These are phyloP conservation scores for Meteorus sp. DNA, from an alignment of 1,140 invertebrate genomes.

Conservation along the genomic window DNA sequence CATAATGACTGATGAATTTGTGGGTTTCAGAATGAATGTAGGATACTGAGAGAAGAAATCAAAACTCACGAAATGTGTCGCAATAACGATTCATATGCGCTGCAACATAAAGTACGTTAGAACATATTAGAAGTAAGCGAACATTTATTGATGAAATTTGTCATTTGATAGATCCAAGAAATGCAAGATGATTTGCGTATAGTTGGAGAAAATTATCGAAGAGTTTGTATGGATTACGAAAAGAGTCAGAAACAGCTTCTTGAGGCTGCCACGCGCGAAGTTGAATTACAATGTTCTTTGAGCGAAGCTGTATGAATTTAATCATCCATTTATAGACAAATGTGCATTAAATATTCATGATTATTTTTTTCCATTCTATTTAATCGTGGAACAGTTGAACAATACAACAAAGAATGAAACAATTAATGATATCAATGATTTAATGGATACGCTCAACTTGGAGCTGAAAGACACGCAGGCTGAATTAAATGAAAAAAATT, in stretches of 20 bases:
- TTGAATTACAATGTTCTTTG: conserved; percentile 35
- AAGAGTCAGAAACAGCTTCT: conserved; percentile 37
- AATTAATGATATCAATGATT: conserved; percentile 24
- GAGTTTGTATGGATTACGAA: conserved; percentile 34
- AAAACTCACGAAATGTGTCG: no score
- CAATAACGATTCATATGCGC: no score
- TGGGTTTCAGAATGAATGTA: no score
- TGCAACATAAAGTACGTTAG: no score
- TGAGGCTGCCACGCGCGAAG: conserved; percentile 33
- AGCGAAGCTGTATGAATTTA: conserved; percentile 32
- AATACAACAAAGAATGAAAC: conserved; percentile 23
- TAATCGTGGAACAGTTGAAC: conserved; percentile 29
- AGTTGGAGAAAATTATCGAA: conserved; percentile 36
- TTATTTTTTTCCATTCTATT: no score
- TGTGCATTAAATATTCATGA: conserved; percentile 10
- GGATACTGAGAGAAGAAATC: no score
- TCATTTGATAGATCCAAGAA: conserved; percentile 33
- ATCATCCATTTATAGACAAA: conserved; percentile 1
- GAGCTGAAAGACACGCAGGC: conserved; percentile 35
- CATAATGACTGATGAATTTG: no score
- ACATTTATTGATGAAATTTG: no score
- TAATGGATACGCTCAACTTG: conserved; percentile 32
- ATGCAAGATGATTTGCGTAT: conserved; percentile 32
- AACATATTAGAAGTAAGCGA: no score
- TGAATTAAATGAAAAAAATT: conserved; percentile 31